A percentile compares a stretch with the other conserved stretches of the same genome.
Evolutionary conservation across 1,140 invertebrate species (phyloP).

Genomic region (Drosophila takahashii): DNA sequence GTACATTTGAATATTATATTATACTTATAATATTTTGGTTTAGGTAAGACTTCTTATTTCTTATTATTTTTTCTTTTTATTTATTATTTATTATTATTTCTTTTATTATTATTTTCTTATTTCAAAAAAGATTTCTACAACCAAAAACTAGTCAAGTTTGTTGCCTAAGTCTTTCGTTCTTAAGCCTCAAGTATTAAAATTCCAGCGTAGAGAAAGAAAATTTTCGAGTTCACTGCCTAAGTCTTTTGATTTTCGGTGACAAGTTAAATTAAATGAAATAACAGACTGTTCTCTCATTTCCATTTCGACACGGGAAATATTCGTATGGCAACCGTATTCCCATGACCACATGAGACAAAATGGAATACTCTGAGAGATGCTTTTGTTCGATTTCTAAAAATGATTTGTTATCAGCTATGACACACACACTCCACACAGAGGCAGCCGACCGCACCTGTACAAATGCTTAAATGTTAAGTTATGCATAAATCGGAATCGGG

Average conservation of each 20-base stretch:
- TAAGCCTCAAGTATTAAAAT: constrained; percentile 12
- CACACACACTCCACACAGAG: constrained; percentile 1
- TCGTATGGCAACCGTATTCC: constrained; percentile 4
- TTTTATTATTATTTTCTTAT: too few species aligned
- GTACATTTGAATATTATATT: too few species aligned
- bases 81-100: too few species aligned
- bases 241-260: neutral
- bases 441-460: constrained; percentile 33
- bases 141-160: constrained; percentile 52
- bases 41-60: too few species aligned
- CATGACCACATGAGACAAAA: neutral
- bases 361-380: neutral
- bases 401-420: constrained; percentile 47
- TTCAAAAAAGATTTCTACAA: too few species aligned
- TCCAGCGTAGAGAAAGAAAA: too few species aligned
- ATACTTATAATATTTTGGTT: too few species aligned
- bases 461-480: constrained; percentile 55
- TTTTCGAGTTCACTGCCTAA: neutral
- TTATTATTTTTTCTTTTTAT: too few species aligned
- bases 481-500: constrained; percentile 32
- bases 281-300: constrained; percentile 5
- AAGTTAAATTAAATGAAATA: neutral
- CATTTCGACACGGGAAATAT: constrained; percentile 27
- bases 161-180: constrained; percentile 63
- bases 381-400: constrained; percentile 47